A percentile compares a stretch with the other conserved stretches of the same genome.
Conservation (phyloP, 1,140 invertebrate genomes). For the Ladona fulva region DNA sequence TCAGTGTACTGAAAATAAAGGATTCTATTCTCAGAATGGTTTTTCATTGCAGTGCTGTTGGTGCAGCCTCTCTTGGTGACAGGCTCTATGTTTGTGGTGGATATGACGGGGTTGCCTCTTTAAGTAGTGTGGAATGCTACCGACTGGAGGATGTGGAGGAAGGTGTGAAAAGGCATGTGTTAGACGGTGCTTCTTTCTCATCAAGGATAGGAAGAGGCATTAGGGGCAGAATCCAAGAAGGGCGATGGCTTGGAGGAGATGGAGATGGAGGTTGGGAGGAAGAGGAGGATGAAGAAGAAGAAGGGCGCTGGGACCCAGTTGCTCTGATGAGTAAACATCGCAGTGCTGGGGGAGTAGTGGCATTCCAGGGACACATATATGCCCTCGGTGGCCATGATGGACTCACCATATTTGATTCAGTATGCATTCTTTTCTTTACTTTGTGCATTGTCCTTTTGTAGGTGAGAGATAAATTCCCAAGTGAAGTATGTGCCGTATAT, state of each 20-base stretch:
- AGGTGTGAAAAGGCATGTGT: neutral
- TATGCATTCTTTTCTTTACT: slow-evolving; percentile 30
- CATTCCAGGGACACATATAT: slow-evolving; percentile 71
- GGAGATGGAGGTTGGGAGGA: neutral
- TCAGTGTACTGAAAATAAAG: no score
- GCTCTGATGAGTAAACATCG: slow-evolving; percentile 81
- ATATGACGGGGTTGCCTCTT: slow-evolving; percentile 76
- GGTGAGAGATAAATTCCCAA: no score
- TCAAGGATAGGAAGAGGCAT: slow-evolving; percentile 50
- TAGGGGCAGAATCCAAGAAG: slow-evolving; percentile 69
- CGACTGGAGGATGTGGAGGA: slow-evolving; percentile 55
- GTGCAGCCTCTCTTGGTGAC: slow-evolving; percentile 71
- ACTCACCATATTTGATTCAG: slow-evolving; percentile 79
- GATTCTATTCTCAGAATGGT: no score
- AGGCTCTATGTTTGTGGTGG: slow-evolving; percentile 82
- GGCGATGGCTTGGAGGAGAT: slow-evolving; percentile 37
- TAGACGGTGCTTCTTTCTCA: neutral
- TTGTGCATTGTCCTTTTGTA: no score
- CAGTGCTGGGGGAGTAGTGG: slow-evolving; percentile 78
- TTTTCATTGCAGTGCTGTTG: slow-evolving; percentile 56
- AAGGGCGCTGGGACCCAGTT: slow-evolving; percentile 49
- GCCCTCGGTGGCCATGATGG: slow-evolving; percentile 82
- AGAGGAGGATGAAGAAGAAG: neutral
- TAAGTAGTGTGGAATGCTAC: slow-evolving; percentile 79
- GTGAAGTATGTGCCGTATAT: no score